These are phyloP conservation scores for Nixonia krombeini DNA, from an alignment of 1,140 invertebrate genomes.

Conservation along the genomic window DNA sequence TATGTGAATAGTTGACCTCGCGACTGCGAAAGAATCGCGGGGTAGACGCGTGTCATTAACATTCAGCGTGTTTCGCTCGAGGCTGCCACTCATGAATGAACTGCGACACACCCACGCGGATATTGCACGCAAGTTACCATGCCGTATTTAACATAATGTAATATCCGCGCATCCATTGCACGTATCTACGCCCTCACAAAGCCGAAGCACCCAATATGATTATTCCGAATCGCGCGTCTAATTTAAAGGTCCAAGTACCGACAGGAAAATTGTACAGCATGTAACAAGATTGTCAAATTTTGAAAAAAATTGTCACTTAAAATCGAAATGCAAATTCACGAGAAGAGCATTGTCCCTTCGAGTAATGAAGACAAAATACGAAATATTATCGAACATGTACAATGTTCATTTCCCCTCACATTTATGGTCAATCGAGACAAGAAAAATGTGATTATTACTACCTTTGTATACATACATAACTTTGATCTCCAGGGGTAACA, in stretches of 20 bases:
- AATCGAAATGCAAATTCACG: slow-evolving; percentile 7
- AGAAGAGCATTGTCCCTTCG: background rate
- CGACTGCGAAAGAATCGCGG: background rate
- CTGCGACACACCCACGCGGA: slow-evolving; percentile 42
- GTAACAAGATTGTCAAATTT: background rate
- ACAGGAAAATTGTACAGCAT: background rate
- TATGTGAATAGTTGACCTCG: too few relatives aligned
- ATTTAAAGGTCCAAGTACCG: slow-evolving; percentile 2
- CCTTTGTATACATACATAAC: background rate
- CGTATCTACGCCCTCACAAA: slow-evolving; percentile 30
- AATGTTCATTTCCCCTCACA: background rate
- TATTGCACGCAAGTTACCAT: slow-evolving; percentile 30
- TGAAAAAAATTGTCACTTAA: background rate
- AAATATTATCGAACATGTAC: too few relatives aligned
- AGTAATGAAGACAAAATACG: too few relatives aligned
- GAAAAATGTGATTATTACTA: slow-evolving; percentile 8
- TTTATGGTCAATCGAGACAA: background rate
- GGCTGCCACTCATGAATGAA: slow-evolving; percentile 60
- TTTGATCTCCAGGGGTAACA: too few relatives aligned
- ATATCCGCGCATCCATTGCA: slow-evolving; percentile 44
- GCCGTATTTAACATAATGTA: slow-evolving; percentile 37
- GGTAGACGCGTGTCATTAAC: slow-evolving; percentile 55
- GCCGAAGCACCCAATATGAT: background rate
- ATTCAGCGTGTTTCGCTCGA: slow-evolving; percentile 53
- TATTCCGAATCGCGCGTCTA: slow-evolving; percentile 16